Evolutionary conservation across 1,140 invertebrate genomes (phyloP).

Genomic region (Diprion similis): DNA sequence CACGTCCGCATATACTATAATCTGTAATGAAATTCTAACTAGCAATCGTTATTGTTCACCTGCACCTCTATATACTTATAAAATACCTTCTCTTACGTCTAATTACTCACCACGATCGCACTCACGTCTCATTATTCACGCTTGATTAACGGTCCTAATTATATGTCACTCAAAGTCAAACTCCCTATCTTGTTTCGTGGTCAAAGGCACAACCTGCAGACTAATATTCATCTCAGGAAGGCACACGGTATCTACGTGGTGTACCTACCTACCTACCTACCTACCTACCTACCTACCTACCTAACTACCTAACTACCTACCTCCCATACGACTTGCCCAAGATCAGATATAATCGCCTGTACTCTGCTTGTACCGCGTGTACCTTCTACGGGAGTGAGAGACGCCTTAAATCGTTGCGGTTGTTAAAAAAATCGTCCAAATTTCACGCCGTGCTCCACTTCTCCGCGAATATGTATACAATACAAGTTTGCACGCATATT

Average conservation of each 20-base stretch:
- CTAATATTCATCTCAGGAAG: conserved; percentile 1
- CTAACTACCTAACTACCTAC: not conserved
- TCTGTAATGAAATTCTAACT: conserved; percentile 3
- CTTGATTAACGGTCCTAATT: conserved; percentile 5
- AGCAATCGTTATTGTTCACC: conserved; percentile 7
- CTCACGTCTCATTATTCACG: conserved; percentile 7
- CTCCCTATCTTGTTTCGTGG: conserved; percentile 7
- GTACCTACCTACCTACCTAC: no score
- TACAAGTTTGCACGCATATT: not conserved
- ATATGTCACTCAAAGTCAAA: conserved; percentile 7
- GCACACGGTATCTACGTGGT: not conserved
- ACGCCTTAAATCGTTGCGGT: conserved; percentile 4
- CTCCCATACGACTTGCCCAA: conserved; percentile 6
- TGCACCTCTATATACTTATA: not conserved
- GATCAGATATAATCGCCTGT: conserved; percentile 1
- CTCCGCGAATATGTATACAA: not conserved
- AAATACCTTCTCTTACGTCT: conserved; percentile 2
- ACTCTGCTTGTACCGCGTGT: not conserved
- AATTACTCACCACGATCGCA: not conserved
- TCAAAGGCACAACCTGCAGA: not conserved
- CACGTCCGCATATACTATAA: not conserved
- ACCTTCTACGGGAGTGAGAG: not conserved
- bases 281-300: not conserved
- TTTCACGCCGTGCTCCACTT: conserved; percentile 6
- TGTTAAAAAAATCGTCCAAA: not conserved